Conservation (phyloP, 2,113 vertebrate genomes). For the Pollachius pollachius region DNA sequence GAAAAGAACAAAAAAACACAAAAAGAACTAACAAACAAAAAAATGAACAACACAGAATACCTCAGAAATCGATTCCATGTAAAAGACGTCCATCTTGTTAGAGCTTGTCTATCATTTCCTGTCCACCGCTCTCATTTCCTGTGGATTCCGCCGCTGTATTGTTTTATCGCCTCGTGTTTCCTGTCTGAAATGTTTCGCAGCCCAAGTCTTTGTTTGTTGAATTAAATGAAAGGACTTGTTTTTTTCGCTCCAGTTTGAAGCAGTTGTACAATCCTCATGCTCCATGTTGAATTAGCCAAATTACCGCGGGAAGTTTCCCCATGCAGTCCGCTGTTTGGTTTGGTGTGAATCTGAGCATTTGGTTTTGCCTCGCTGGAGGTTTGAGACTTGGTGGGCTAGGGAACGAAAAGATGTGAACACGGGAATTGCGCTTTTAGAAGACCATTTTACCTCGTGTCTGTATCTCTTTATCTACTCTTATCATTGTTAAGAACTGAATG, state of each 20-base stretch:
- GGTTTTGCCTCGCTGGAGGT: too few species aligned
- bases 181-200: too few species aligned
- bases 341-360: too few species aligned
- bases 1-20: conserved; percentile 46
- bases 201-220: not conserved
- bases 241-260: conserved; percentile 21
- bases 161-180: not conserved
- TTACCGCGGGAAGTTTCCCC: too few species aligned
- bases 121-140: conserved; percentile 30
- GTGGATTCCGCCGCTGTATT: not conserved
- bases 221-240: not conserved
- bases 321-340: too few species aligned
- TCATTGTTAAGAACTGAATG: conserved; percentile 70
- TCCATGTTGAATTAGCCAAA: too few species aligned
- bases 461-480: conserved; percentile 38
- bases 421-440: too few species aligned
- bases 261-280: too few species aligned
- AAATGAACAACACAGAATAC: conserved; percentile 76
- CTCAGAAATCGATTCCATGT: conserved; percentile 75
- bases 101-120: conserved; percentile 35
- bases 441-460: conserved; percentile 34
- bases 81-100: conserved; percentile 63
- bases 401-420: too few species aligned
- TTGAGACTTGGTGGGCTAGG: too few species aligned
- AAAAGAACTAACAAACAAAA: conserved; percentile 52